A percentile compares a stretch with the other conserved stretches of the same genome.
phyloP scores from a whole-genome alignment of 2,888 invertebrate species.

The Drosophila siamana region DNA sequence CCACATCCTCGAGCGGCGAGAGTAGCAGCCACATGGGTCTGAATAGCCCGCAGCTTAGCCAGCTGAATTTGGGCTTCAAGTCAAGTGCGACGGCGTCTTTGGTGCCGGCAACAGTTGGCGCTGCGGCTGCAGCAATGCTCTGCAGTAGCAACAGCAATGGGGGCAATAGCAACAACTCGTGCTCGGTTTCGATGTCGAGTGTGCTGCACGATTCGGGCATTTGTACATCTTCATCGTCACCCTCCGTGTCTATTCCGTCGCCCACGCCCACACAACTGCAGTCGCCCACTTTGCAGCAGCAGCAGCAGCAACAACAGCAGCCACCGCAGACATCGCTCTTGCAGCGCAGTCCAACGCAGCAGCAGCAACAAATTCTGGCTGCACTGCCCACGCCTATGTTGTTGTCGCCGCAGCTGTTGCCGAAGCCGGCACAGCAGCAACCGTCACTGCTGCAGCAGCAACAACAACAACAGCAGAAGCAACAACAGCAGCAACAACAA shows the following conservation, averaged over 20 bases:
- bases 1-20: slow-evolving; percentile 85
- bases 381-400: slow-evolving; percentile 74
- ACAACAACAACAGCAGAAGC: too few species aligned
- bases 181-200: slow-evolving; percentile 81
- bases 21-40: slow-evolving; percentile 84
- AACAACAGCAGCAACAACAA: slow-evolving; percentile 43
- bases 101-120: slow-evolving; percentile 24
- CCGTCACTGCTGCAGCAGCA: slow-evolving; percentile 48
- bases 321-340: slow-evolving; percentile 61
- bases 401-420: slow-evolving; percentile 70
- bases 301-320: slow-evolving; percentile 51
- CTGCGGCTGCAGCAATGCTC: slow-evolving; percentile 40
- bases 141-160: slow-evolving; percentile 68
- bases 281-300: slow-evolving; percentile 80
- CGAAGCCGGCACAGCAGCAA: slow-evolving; percentile 47
- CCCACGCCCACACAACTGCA: slow-evolving; percentile 81
- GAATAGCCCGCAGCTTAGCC: slow-evolving; percentile 81
- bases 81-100: slow-evolving; percentile 38
- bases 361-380: slow-evolving; percentile 72
- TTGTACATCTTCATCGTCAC: slow-evolving; percentile 84
- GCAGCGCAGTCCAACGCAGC: slow-evolving; percentile 67
- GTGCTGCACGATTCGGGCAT: slow-evolving; percentile 84
- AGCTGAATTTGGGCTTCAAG: slow-evolving; percentile 68
- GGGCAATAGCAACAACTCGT: slow-evolving; percentile 77
- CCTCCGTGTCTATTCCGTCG: slow-evolving; percentile 84